Conservation (phyloP, 2,797 vertebrate species). For the Eutrigla gurnardus region DNA sequence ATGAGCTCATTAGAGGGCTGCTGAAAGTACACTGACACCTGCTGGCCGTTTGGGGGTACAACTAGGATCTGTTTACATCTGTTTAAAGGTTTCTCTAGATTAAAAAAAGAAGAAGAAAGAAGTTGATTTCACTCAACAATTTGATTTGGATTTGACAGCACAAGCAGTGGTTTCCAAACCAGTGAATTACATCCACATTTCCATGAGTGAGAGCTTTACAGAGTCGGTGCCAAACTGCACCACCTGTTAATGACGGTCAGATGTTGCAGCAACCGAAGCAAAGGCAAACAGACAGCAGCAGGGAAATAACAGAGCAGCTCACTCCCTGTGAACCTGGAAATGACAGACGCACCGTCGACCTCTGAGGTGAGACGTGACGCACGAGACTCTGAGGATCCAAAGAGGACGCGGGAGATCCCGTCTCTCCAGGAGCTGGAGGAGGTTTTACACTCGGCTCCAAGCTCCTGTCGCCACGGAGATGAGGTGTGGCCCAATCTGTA, state of each 20-base stretch:
- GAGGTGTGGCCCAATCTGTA: conserved; percentile 95
- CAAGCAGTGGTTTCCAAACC: not conserved
- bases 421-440: conserved; percentile 88
- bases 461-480: conserved; percentile 89
- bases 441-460: conserved; percentile 84
- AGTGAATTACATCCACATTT: not conserved
- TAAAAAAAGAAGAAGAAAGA: not conserved
- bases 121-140: not conserved
- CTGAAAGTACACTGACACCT: conserved; percentile 63
- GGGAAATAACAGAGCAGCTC: not conserved
- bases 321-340: not conserved
- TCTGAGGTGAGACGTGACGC: not conserved
- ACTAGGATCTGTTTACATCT: not conserved
- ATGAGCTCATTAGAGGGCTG: not conserved
- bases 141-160: conserved; percentile 10
- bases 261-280: not conserved
- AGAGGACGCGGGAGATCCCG: conserved; percentile 45
- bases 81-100: not conserved
- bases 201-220: not conserved
- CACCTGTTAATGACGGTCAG: conserved; percentile 70
- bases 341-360: conserved; percentile 27
- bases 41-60: conserved; percentile 41
- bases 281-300: conserved; percentile 19
- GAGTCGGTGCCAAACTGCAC: conserved; percentile 30
- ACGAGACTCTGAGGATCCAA: conserved; percentile 15